A percentile compares a stretch with the other conserved stretches of the same genome.
Evolutionary conservation across 2,888 invertebrate genomes (phyloP).

Genomic region (Resseliella maxima): DNA sequence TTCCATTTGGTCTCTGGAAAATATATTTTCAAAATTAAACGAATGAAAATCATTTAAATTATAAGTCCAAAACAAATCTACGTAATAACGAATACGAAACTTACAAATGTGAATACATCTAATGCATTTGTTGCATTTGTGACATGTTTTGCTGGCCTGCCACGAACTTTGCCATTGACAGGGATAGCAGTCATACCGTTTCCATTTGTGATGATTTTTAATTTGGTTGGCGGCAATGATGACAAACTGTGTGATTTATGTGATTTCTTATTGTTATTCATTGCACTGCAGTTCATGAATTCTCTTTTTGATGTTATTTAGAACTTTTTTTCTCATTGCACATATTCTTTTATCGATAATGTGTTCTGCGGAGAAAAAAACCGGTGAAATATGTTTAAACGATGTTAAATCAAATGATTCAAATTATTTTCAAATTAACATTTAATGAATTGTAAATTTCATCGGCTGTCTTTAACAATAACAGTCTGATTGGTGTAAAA

Average conservation of each 20-base stretch:
- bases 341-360: conserved; percentile 18
- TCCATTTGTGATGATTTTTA: conserved; percentile 37
- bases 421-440: too few relatives aligned
- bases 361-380: neutral
- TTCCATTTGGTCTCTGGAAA: conserved; percentile 3
- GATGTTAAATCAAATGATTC: too few relatives aligned
- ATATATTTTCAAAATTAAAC: neutral
- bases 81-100: neutral
- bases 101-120: conserved; percentile 42
- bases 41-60: neutral
- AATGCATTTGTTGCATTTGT: neutral
- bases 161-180: conserved; percentile 9
- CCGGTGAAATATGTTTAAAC: neutral
- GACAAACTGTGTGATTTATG: neutral
- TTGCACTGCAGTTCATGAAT: conserved; percentile 51
- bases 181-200: conserved; percentile 21
- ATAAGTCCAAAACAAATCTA: neutral
- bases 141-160: neutral
- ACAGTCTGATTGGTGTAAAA: too few relatives aligned
- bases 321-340: conserved; percentile 13
- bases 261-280: conserved; percentile 55
- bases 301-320: neutral
- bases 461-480: too few relatives aligned
- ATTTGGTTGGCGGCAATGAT: conserved; percentile 42
- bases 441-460: too few relatives aligned